Evolutionary conservation across 2,888 invertebrate species (phyloP).

Genomic region (Lathronympha strigana): DNA sequence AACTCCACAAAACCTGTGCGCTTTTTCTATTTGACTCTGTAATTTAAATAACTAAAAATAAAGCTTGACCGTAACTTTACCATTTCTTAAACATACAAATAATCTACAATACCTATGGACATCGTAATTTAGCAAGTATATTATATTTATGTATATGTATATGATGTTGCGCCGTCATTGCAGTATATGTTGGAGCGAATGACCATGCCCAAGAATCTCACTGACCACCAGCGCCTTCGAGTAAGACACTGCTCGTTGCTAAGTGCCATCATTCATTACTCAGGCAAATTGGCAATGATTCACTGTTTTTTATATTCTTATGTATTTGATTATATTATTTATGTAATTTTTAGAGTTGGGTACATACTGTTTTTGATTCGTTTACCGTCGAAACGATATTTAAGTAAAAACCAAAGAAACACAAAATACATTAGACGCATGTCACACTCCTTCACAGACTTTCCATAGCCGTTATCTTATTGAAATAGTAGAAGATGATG

Average conservation of each 20-base stretch:
- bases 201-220: conserved; percentile 93
- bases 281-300: background rate
- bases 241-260: conserved; percentile 86
- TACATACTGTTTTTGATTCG: background rate
- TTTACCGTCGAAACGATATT: background rate
- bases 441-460: no score
- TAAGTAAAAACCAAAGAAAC: background rate
- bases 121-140: conserved; percentile 17
- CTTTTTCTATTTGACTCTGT: no score
- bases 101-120: background rate
- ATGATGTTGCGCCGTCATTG: conserved; percentile 79
- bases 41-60: background rate
- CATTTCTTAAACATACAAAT: background rate
- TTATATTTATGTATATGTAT: conserved; percentile 36
- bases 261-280: conserved; percentile 21
- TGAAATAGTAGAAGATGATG: no score
- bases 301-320: background rate
- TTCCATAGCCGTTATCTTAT: no score
- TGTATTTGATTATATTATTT: no score
- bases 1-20: background rate
- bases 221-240: conserved; percentile 95
- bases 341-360: background rate
- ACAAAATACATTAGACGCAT: no score
- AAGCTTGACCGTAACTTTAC: no score
- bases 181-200: conserved; percentile 96